A percentile compares a stretch with the other conserved stretches of the same genome.
phyloP scores from a whole-genome alignment of 2,113 vertebrate genomes.

The Carollia perspicillata region DNA sequence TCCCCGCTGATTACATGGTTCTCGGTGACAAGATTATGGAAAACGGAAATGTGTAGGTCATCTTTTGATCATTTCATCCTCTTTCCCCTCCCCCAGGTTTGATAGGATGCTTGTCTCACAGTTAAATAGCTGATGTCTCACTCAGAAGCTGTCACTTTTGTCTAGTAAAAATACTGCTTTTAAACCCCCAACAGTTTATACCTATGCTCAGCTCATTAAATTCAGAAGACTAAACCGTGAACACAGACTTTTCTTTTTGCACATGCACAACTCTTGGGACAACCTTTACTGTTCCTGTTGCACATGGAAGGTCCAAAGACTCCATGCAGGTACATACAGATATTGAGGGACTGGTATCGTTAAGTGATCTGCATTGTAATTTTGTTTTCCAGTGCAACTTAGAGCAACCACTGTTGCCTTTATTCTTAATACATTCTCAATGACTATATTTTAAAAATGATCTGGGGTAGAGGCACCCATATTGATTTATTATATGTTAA shows the following conservation, averaged over 20 bases:
- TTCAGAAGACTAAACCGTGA: neutral
- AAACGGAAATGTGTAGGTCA: neutral
- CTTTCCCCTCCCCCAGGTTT: neutral
- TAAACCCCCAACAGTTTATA: neutral
- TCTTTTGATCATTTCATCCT: neutral
- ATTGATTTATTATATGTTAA: neutral
- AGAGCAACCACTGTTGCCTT: neutral
- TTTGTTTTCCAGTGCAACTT: neutral
- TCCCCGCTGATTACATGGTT: neutral
- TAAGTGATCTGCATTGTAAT: neutral
- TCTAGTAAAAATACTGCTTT: neutral
- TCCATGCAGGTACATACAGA: neutral
- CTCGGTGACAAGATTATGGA: neutral
- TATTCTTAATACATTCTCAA: neutral
- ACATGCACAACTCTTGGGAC: neutral
- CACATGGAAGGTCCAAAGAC: neutral
- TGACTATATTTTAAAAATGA: neutral
- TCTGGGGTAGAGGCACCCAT: neutral
- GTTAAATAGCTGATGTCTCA: neutral
- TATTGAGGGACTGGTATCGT: neutral
- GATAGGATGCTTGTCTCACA: neutral
- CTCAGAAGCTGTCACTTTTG: neutral
- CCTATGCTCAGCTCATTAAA: neutral
- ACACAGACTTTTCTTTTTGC: neutral
- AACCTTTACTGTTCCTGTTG: neutral